Evolutionary conservation across 1,140 invertebrate species (phyloP).

Genomic region (Drosophila nigrodunni): DNA sequence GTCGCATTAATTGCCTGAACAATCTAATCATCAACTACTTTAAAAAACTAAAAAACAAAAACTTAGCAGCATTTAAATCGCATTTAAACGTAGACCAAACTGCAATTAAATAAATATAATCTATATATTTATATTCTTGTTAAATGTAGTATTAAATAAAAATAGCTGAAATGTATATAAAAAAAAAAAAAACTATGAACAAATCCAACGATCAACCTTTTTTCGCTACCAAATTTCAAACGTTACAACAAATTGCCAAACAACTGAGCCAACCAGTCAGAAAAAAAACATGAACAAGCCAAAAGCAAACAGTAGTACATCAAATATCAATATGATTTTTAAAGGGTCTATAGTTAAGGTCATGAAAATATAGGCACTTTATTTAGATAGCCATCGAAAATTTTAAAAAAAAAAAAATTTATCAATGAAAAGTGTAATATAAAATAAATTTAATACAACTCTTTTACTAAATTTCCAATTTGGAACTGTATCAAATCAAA

Average conservation of each 20-base stretch:
- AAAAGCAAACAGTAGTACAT: conserved; percentile 44
- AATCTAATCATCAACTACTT: conserved; percentile 43
- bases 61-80: conserved; percentile 69
- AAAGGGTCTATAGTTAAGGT: conserved; percentile 9
- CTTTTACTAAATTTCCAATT: no score
- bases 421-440: no score
- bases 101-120: conserved; percentile 48
- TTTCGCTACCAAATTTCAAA: conserved; percentile 72
- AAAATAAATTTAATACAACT: no score
- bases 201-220: conserved; percentile 80
- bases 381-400: neutral
- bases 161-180: conserved; percentile 71
- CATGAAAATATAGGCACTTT: conserved; percentile 22
- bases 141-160: conserved; percentile 60
- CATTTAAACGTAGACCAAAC: conserved; percentile 46
- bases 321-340: conserved; percentile 18
- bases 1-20: conserved; percentile 53
- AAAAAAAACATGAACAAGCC: conserved; percentile 48
- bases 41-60: conserved; percentile 4
- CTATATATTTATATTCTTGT: conserved; percentile 27
- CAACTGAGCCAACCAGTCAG: conserved; percentile 40
- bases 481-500: no score
- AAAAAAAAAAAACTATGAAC: conserved; percentile 65
- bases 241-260: conserved; percentile 25
- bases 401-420: no score